phyloP scores from a whole-genome alignment of 2,888 invertebrate genomes.

The Caenorhabditis uteleia region DNA sequence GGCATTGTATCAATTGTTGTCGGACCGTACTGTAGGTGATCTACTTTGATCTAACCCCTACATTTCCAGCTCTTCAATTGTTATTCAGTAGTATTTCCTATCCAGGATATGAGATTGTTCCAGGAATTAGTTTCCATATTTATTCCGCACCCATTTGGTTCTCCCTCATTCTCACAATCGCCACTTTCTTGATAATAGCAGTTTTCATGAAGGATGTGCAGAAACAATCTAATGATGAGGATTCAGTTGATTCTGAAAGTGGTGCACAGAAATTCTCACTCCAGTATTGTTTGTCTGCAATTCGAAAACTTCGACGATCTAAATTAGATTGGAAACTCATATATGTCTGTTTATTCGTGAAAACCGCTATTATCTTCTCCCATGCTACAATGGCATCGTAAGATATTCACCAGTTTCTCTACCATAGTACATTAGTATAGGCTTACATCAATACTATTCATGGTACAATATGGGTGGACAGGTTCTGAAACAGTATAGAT shows the following conservation, averaged over 20 bases:
- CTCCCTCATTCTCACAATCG: conserved; percentile 21
- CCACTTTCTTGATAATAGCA: conserved; percentile 16
- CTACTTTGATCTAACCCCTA: neutral
- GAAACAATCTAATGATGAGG: neutral
- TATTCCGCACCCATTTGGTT: conserved; percentile 39
- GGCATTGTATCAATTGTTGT: conserved; percentile 29
- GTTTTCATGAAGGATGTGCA: conserved; percentile 25
- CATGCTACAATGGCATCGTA: conserved; percentile 38
- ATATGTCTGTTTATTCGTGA: conserved; percentile 23
- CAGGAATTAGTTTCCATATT: conserved; percentile 33
- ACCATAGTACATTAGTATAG: too few species aligned
- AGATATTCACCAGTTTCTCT: too few species aligned
- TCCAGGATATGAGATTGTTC: conserved; percentile 45
- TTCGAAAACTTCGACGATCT: neutral
- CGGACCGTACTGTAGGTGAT: conserved; percentile 11
- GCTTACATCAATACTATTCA: conserved; percentile 31
- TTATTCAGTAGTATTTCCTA: conserved; percentile 45
- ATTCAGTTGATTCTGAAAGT: neutral
- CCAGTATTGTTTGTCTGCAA: conserved; percentile 6
- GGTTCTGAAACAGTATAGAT: conserved; percentile 33
- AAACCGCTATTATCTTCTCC: conserved; percentile 29
- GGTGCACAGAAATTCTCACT: conserved; percentile 12
- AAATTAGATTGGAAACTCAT: conserved; percentile 28
- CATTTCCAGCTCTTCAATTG: conserved; percentile 42
- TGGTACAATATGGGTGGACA: conserved; percentile 38